Conservation (phyloP, 2,113 vertebrate species). For the Synchiropus splendidus region DNA sequence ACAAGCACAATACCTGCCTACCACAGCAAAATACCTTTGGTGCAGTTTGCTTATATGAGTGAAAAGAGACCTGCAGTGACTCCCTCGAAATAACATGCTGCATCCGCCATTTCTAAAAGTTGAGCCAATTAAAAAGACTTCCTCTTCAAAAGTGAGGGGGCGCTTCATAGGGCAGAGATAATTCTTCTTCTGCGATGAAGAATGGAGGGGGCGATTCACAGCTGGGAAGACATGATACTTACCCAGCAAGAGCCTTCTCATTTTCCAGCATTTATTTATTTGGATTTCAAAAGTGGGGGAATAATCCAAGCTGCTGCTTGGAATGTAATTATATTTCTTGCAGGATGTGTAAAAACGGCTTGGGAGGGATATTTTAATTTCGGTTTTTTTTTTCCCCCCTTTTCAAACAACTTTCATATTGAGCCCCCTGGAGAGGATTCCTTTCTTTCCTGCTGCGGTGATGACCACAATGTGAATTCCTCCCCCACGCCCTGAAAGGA, state of each 20-base stretch:
- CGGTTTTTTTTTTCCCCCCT: slow-evolving; percentile 13
- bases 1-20: too few species aligned
- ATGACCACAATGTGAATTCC: slow-evolving; percentile 20
- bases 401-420: slow-evolving; percentile 23
- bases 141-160: too few species aligned
- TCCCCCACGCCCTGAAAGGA: slow-evolving; percentile 6
- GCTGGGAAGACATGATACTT: too few species aligned
- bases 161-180: slow-evolving; percentile 4
- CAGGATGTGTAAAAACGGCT: slow-evolving; percentile 8
- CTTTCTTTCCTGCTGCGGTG: slow-evolving; percentile 20
- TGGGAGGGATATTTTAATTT: slow-evolving; percentile 33
- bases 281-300: slow-evolving; percentile 25
- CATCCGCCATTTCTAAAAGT: too few species aligned
- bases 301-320: slow-evolving; percentile 9
- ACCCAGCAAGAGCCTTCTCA: slow-evolving; percentile 1
- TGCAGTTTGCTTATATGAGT: too few species aligned
- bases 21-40: too few species aligned
- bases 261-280: slow-evolving; percentile 25
- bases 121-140: too few species aligned
- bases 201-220: not conserved
- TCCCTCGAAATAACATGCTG: too few species aligned
- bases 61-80: too few species aligned
- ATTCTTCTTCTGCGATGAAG: slow-evolving; percentile 13
- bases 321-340: slow-evolving; percentile 36
- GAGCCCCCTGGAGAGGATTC: slow-evolving; percentile 22